phyloP scores from a whole-genome alignment of 2,888 invertebrate genomes.

The Diarsia mendica region DNA sequence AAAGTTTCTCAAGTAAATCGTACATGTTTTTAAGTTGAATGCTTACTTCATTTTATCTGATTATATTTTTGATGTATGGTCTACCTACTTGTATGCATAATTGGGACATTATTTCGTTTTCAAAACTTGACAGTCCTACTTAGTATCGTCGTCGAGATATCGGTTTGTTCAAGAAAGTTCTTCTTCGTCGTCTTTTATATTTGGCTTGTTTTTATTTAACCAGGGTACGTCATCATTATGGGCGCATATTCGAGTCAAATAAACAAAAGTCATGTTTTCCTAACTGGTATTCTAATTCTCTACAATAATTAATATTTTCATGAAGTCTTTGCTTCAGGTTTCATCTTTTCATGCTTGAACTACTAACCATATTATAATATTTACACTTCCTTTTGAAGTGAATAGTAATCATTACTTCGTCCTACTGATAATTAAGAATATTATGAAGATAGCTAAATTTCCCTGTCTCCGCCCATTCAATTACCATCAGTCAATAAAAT shows the following conservation, averaged over 20 bases:
- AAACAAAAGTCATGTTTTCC: neutral
- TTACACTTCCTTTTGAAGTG: too few species aligned
- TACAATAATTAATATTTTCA: neutral
- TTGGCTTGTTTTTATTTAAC: neutral
- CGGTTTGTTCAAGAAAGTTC: too few species aligned
- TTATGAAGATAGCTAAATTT: neutral
- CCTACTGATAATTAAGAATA: neutral
- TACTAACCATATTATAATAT: too few species aligned
- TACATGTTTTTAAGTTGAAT: constrained; percentile 45
- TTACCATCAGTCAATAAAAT: constrained; percentile 29
- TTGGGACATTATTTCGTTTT: neutral
- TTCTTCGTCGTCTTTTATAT: neutral
- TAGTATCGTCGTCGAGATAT: neutral
- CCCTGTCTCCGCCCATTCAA: constrained; percentile 3
- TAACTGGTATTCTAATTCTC: neutral
- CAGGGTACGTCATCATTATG: neutral
- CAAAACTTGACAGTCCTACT: constrained; percentile 2
- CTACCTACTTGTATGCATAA: constrained; percentile 6
- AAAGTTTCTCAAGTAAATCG: constrained; percentile 54
- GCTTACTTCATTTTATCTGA: constrained; percentile 40
- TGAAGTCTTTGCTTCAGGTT: too few species aligned
- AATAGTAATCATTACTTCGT: too few species aligned
- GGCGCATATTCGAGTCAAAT: neutral
- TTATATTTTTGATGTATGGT: constrained; percentile 43
- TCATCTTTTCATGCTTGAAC: too few species aligned